phyloP scores from a whole-genome alignment of 2,888 invertebrate species.

The Orthosia gothica region DNA sequence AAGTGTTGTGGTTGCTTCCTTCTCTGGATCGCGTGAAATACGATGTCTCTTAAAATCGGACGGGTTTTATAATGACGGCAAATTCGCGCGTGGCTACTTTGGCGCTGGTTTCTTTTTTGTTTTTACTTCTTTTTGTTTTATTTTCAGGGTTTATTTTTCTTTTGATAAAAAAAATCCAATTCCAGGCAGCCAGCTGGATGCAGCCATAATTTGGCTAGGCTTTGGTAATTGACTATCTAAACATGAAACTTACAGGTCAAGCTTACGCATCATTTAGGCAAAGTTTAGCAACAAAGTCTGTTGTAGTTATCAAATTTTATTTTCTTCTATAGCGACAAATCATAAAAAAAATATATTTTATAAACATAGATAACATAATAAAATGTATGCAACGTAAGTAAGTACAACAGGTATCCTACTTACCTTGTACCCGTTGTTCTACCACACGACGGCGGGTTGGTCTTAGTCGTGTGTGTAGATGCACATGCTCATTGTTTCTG shows the following conservation, averaged over 20 bases:
- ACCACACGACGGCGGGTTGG: too few species aligned
- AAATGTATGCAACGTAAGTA: too few species aligned
- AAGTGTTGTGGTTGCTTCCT: conserved; percentile 45
- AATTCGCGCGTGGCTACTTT: conserved; percentile 71
- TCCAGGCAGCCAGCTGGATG: not conserved
- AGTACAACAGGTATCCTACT: too few species aligned
- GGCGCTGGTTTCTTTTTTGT: conserved; percentile 38
- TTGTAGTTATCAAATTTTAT: not conserved
- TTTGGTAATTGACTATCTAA: not conserved
- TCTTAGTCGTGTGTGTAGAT: too few species aligned
- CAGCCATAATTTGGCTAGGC: not conserved
- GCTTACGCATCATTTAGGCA: too few species aligned
- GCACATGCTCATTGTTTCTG: too few species aligned
- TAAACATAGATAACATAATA: too few species aligned
- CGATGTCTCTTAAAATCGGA: conserved; percentile 39
- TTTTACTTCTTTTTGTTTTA: conserved; percentile 4
- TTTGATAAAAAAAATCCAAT: not conserved
- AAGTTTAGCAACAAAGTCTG: too few species aligned
- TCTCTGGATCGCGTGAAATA: conserved; percentile 9
- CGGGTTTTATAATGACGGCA: conserved; percentile 61
- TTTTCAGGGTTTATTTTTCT: not conserved
- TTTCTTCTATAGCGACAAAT: too few species aligned
- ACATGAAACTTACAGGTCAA: not conserved
- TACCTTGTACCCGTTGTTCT: too few species aligned
- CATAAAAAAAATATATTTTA: too few species aligned